Base-by-base conservation (phyloP, 2,797 vertebrate species). In the Argyrosomus regius region DNA sequence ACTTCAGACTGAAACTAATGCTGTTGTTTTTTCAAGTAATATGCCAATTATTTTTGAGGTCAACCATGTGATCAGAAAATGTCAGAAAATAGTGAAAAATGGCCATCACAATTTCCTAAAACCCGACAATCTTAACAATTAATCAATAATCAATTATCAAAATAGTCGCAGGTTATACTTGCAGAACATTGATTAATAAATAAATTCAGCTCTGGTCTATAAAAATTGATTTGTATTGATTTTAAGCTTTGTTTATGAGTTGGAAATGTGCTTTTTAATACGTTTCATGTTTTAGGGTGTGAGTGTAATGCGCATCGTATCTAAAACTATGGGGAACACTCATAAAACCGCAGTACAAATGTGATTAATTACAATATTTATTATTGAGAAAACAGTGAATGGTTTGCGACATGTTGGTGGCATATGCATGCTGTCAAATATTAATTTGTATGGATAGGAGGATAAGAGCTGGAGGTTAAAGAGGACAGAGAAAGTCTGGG, bases 401-500 rank as follows among this genome's bases (percentile, higher is more conserved):
- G 35, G 13, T 62, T 82, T 52, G 6, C 13, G 12, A 54, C 41
- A 53, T 20, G 41, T 61, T 22, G 10, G 43, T 60, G 60, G 52
- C 0, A 41, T 41, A 9, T 56, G n/a, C 43, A n/a, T 50, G 39
- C 59, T 28, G 35, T 45, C 41, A 46, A 45, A 58, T 46, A 53
- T 61, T 57, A 16, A 78, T 50, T 61, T 41, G 31, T n/a, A 49
- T 50, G 58, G 39, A 63, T 3, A n/a, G 54, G 1, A 80, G 54
- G 64, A 16, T 16, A 46, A 48, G 18, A 75, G 70, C 20, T 46
- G 12, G 39, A 73, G 50, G 68, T 54, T 35, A 59, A 75, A 59
- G 65, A 39, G 3, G 63, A n/a, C 70, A 58, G 58, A 35, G 59
- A 63, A 18, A 52, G 45, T 72, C 62, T 71, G 22, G 68, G 50